Evolutionary conservation across 2,113 vertebrate species (phyloP), one percentile per base, ranked within the genome.

Genomic region (Tragulus kanchil): DNA sequence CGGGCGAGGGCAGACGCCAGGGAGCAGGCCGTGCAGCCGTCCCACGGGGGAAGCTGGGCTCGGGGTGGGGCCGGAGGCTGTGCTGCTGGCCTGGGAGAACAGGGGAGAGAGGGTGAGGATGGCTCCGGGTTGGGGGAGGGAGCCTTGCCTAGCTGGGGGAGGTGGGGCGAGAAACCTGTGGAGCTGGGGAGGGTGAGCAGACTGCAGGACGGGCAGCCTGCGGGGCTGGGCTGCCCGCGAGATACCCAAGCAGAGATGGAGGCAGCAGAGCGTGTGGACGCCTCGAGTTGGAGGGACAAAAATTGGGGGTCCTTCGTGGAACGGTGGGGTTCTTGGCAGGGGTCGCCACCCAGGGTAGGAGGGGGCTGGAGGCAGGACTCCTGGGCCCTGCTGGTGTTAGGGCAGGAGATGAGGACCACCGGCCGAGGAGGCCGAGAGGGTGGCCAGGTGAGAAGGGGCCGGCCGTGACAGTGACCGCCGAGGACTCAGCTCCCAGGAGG

Each of bases 401-500:
- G 54, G 8, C 0, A 16, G 67, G 79, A 65, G 85, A 28, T 2
- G 52, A 58, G 75, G 81, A 13, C 42, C 61, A 8, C 28, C 42
- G 42, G 19, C 25, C 7, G 26, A 75, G 65, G 77, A 73, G 21
- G 62, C 77, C 3, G 26, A 52, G 42, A 19, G 26, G n/a, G 8
- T 1, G 52, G 52, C 65, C 64, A 42, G 12, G 45, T 3, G 1
- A 25, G 69, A 56, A 36, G 65, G 75, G 36, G 7, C 17, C 15
- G 5, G 13, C 48, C 15, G 0, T 4, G 71, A 42, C 11, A 0
- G 10, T 3, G 5, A 62, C 79, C 28, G 0, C 48, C 1, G 10
- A 45, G 67, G 28, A 25, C 13, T 5, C 25, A 1, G 16, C 28
- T 31, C 65, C 3, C 11, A 0, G 58, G 36, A 78, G 4, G 14